These are phyloP conservation scores for Lagenorhynchus albirostris DNA, from an alignment of 2,113 vertebrate species.

Conservation along the genomic window DNA sequence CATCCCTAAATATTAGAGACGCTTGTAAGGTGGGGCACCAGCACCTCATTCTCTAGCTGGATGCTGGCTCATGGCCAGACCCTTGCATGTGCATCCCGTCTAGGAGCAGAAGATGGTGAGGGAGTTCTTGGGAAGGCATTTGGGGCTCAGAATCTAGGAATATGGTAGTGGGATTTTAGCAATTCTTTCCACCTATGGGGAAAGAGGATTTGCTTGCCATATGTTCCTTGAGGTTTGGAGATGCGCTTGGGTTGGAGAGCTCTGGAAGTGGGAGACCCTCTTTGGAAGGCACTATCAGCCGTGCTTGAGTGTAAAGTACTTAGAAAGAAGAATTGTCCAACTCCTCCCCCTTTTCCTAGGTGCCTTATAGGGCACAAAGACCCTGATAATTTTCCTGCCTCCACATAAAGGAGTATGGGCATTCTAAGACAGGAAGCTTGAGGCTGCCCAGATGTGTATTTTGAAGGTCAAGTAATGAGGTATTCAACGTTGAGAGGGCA, in stretches of 20 bases:
- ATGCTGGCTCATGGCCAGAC: not conserved
- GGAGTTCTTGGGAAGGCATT: not conserved
- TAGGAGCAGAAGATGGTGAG: not conserved
- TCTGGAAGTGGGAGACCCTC: not conserved
- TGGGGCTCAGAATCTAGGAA: not conserved
- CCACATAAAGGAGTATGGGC: not conserved
- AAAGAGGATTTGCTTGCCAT: not conserved
- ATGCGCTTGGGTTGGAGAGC: not conserved
- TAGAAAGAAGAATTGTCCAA: not conserved
- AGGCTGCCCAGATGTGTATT: not conserved
- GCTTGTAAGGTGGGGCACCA: not conserved
- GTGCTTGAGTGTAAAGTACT: not conserved
- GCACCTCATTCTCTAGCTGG: not conserved
- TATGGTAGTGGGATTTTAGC: not conserved
- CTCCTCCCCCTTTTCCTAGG: not conserved
- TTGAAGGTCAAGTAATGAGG: not conserved
- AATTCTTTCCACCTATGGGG: not conserved
- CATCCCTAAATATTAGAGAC: not conserved
- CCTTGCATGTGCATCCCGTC: not conserved
- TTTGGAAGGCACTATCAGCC: not conserved
- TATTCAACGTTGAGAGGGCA: not conserved
- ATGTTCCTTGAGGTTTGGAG: not conserved
- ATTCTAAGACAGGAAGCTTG: not conserved
- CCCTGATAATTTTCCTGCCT: not conserved
- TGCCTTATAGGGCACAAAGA: not conserved